Conservation (phyloP, 2,888 invertebrate species). For the Rhingia rostrata region DNA sequence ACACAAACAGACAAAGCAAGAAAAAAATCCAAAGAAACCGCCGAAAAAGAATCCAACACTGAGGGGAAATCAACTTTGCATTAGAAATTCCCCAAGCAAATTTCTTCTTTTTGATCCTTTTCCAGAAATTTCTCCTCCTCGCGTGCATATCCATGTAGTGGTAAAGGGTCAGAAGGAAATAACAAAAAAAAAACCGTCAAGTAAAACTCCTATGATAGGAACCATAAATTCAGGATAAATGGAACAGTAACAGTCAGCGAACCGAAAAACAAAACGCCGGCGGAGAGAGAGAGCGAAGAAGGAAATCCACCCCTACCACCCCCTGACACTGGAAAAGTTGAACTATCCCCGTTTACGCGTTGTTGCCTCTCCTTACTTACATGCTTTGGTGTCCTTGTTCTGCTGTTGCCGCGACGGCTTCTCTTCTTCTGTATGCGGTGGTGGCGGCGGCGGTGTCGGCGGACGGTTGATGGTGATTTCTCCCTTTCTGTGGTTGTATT, state of each 20-base stretch:
- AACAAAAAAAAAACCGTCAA: conserved; percentile 22
- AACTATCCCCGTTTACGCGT: conserved; percentile 69
- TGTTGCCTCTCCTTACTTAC: conserved; percentile 58
- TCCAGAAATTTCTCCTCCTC: conserved; percentile 49
- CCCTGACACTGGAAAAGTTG: conserved; percentile 22
- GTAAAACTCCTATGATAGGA: neutral
- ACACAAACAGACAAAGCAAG: conserved; percentile 15
- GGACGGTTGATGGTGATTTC: conserved; percentile 13
- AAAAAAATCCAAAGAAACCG: conserved; percentile 53
- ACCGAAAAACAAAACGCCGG: conserved; percentile 53
- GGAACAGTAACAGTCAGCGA: conserved; percentile 72
- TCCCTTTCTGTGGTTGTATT: conserved; percentile 56
- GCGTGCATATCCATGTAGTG: conserved; percentile 34
- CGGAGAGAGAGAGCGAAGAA: conserved; percentile 16
- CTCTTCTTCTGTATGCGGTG: conserved; percentile 34
- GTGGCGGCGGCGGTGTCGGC: neutral
- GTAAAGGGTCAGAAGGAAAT: conserved; percentile 44
- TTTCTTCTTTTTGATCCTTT: conserved; percentile 43
- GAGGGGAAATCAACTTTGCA: conserved; percentile 62
- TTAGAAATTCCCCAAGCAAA: conserved; percentile 61
- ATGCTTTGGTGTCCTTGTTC: conserved; percentile 46
- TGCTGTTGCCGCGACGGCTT: conserved; percentile 44
- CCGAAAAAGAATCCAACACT: conserved; percentile 53
- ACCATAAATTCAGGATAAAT: conserved; percentile 66
- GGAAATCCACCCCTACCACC: conserved; percentile 22